Evolutionary conservation across 2,797 vertebrate species (phyloP), one percentile per base, ranked within the genome.

Genomic region (Oryzias sinensis): DNA sequence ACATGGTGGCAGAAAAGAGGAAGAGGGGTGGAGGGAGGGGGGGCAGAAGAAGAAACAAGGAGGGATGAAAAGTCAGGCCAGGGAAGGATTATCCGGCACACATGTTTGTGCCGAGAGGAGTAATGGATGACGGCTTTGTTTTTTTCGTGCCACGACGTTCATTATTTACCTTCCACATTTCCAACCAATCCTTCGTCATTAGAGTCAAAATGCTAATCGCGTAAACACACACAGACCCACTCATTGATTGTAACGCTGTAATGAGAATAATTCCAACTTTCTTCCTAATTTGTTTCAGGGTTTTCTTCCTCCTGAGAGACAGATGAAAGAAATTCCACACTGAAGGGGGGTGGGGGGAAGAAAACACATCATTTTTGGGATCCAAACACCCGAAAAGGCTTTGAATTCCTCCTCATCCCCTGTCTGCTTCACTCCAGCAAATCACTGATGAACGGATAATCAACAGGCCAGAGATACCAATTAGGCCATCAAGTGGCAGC

Each of bases 21-120:
- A 71, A 65, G 24, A 29, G 40, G 41, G 58, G 54, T 79, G n/a
- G n/a, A n/a, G 59, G 67, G 55, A 62, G 82, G 77, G 84, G 68
- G 77, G 76, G 56, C 54, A 57, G 63, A 65, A 71, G 17, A 1
- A 27, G 46, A 64, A 73, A 77, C 70, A 76, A 57, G 72, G 72
- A 68, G 70, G 18, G 75, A 80, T 68, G 76, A 66, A 82, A 79
- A 81, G 81, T 80, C 79, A 76, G 70, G 81, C 86, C 82, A 86
- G 80, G 81, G 68, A 80, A 75, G 80, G 86, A 85, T 84, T 88
- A 79, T 6, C 48, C 16, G 8, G 29, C 25, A 49, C 47, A 55
- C 53, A 70, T 53, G 59, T 5, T 14, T n/a, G 15, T 7, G 17
- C 27, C 27, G 43, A 70, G 49, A 61, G 27, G 49, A 29, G 41